Percentiles rank a stretch among this genome's conserved stretches.
phyloP scores from a whole-genome alignment of 1,140 invertebrate genomes.

The Temnothorax longispinosus region DNA sequence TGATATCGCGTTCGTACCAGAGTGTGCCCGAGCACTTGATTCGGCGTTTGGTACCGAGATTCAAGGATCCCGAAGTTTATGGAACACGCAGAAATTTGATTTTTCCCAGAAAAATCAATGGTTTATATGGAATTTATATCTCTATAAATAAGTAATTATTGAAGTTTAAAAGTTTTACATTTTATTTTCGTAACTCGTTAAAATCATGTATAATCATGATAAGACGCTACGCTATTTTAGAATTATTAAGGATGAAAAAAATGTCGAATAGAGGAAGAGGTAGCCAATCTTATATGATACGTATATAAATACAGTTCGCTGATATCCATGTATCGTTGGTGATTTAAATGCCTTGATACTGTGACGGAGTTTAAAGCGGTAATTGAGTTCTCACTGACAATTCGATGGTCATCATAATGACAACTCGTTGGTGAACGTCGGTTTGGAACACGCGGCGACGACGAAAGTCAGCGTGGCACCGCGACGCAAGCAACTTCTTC shows the following conservation, averaged over 20 bases:
- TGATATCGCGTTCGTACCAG: conserved; percentile 11
- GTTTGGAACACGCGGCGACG: conserved; percentile 17
- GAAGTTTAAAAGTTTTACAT: not conserved
- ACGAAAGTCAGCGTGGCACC: conserved; percentile 18
- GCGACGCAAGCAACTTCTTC: conserved; percentile 63
- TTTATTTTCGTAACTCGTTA: not conserved
- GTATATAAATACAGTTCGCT: not conserved
- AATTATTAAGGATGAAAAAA: not conserved
- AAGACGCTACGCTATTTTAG: not conserved
- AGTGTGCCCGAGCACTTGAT: conserved; percentile 1
- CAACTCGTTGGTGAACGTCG: not conserved
- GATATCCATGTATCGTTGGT: not conserved
- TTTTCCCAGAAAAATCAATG: not conserved
- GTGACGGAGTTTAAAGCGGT: conserved; percentile 1
- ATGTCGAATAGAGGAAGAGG: not conserved
- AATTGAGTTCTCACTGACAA: conserved; percentile 45
- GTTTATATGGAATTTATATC: not conserved
- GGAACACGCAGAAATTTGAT: not conserved
- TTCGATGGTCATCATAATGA: conserved; percentile 45
- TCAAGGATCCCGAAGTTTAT: not conserved
- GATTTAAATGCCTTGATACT: conserved; percentile 4
- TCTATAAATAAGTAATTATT: not conserved
- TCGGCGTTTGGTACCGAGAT: not conserved
- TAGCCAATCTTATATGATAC: not conserved
- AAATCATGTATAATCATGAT: not conserved